Percentiles rank a stretch among this genome's conserved stretches.
These are phyloP conservation scores for Phoenicopterus ruber DNA, from an alignment of 2,113 vertebrate species.

Conservation along the genomic window DNA sequence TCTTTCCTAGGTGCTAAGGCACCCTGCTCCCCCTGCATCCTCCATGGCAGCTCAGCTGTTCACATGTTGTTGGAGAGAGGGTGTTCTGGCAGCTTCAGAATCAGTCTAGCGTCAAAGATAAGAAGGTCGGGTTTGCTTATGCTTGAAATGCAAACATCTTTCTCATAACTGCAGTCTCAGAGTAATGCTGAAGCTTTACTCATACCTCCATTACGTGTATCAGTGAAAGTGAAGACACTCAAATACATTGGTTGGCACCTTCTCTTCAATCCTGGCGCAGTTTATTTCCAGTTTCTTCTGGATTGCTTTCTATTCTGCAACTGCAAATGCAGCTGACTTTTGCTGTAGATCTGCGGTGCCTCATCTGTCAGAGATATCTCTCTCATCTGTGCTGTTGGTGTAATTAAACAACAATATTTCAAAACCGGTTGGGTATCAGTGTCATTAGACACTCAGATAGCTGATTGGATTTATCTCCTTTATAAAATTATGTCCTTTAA, in stretches of 20 bases:
- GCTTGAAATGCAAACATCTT: not conserved
- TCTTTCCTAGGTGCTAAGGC: not conserved
- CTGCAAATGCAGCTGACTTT: not conserved
- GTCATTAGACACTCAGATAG: not conserved
- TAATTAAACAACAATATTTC: not conserved
- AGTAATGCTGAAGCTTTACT: not conserved
- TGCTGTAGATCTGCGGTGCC: not conserved
- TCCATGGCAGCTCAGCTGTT: not conserved
- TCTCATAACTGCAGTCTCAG: not conserved
- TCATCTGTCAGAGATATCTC: not conserved
- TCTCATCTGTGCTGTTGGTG: not conserved
- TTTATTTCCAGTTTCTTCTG: not conserved
- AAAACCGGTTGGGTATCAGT: not conserved
- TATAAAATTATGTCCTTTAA: not conserved
- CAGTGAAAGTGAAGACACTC: not conserved
- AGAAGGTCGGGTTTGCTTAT: not conserved
- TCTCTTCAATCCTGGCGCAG: not conserved
- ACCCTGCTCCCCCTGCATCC: not conserved
- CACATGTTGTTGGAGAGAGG: not conserved
- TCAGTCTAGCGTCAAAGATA: not conserved
- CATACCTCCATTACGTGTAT: not conserved
- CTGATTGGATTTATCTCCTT: not conserved
- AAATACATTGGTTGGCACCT: not conserved
- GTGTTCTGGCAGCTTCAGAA: not conserved
- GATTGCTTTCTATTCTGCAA: not conserved